phyloP scores from a whole-genome alignment of 2,113 vertebrate genomes.

The Turdus rufiventris region DNA sequence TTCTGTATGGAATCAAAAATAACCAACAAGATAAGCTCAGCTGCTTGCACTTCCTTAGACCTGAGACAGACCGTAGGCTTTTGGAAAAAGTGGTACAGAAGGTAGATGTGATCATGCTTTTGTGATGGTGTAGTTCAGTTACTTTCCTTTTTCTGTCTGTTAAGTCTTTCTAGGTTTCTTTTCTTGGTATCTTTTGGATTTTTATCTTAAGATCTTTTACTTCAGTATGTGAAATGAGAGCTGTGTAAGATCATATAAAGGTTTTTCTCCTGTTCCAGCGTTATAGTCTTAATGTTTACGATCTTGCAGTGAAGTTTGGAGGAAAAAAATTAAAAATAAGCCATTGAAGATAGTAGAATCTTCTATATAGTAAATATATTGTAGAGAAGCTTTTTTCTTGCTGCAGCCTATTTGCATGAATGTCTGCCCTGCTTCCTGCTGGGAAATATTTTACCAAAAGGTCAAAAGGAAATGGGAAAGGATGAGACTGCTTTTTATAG shows the following conservation, averaged over 20 bases:
- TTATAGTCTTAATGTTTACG: background rate
- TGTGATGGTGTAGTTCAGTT: background rate
- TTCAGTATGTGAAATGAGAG: background rate
- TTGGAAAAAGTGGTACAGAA: background rate
- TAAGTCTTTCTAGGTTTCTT: background rate
- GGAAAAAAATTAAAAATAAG: background rate
- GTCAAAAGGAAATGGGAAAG: slow-evolving; percentile 59
- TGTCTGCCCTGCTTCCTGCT: slow-evolving; percentile 55
- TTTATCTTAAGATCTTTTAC: background rate
- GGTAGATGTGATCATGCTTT: background rate
- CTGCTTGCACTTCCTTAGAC: background rate
- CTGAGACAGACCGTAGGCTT: background rate
- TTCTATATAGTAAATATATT: background rate
- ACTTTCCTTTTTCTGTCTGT: background rate
- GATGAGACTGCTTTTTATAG: slow-evolving; percentile 50
- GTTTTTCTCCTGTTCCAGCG: background rate
- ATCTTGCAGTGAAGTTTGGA: background rate
- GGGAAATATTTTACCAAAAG: slow-evolving; percentile 40
- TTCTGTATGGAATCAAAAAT: background rate
- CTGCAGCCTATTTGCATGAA: background rate
- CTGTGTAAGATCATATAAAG: background rate
- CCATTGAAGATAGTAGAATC: background rate
- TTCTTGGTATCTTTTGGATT: background rate
- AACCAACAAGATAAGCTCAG: background rate
- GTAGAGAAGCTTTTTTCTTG: background rate